Evolutionary conservation across 2,113 vertebrate species (phyloP), one percentile per base, ranked within the genome.

Genomic region (Apteryx mantelli): DNA sequence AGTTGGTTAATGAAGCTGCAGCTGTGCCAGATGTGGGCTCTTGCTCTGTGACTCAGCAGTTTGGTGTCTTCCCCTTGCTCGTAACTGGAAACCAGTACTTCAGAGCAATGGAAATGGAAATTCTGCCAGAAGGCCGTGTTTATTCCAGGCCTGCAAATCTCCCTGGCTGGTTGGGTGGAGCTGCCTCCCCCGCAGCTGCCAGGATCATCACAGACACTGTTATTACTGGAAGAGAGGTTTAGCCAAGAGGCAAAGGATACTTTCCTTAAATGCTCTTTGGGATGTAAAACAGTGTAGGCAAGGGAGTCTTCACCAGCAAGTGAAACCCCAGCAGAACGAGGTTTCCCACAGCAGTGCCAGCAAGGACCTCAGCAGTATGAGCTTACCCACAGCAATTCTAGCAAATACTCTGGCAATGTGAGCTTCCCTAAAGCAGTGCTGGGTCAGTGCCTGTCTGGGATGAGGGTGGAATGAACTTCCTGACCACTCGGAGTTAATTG

Each of bases 401-500:
- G n/a, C 1, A 0, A 7, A 7, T 34, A 4, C 34, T 58, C 24
- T 4, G 5, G 75, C 38, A 50, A 30, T 2, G 3, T 26, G 61
- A 0, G 4, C 11, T 3, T 52, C 30, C 69, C 36, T 61, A 44
- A 1, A 63, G 24, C 58, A 14, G n/a, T 3, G 3, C 60, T 19
- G 60, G 46, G 55, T 42, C 73, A 7, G 25, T 38, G 75, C 61
- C 38, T n/a, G 30, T 34, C 4, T 5, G 1, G 52, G n/a, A 11
- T 15, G 30, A 11, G 22, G 55, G n/a, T 28, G n/a, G 22, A 64
- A 44, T 0, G 0, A 89, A 28, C 34, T 40, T 58, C 32, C 13
- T 5, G 48, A 60, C 48, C 30, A 13, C 0, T 0, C 1, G 2
- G 52, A 55, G 44, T 34, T 24, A 34, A 19, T 30, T 30, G 38